A percentile compares a stretch with the other conserved stretches of the same genome.
Evolutionary conservation across 2,797 vertebrate species (phyloP).

Genomic region (Intellagama lesueurii): DNA sequence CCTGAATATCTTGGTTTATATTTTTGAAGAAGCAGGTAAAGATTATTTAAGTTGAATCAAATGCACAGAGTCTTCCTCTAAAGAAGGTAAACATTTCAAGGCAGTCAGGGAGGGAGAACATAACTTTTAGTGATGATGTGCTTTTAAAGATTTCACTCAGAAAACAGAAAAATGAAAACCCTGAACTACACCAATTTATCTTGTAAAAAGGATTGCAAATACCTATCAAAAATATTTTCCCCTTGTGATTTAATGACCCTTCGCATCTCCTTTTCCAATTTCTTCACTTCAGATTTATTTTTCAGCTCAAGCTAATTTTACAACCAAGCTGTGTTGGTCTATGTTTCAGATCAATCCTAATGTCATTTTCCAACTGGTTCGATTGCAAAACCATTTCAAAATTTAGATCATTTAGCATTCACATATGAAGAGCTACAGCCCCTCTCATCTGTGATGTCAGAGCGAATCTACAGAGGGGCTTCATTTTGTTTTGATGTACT

Average conservation of each 20-base stretch:
- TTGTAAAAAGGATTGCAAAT: slow-evolving; percentile 7
- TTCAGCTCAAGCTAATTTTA: slow-evolving; percentile 15
- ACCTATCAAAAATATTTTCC: neutral
- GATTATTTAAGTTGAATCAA: slow-evolving; percentile 7
- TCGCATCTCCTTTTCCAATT: neutral
- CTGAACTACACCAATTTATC: neutral
- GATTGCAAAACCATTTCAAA: slow-evolving; percentile 12
- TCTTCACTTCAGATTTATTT: slow-evolving; percentile 12
- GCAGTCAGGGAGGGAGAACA: neutral
- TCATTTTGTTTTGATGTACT: slow-evolving; percentile 10
- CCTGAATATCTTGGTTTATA: neutral
- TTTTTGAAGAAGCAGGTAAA: slow-evolving; percentile 4
- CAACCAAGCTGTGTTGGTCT: neutral
- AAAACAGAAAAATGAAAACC: neutral
- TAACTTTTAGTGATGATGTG: neutral
- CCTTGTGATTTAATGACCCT: neutral
- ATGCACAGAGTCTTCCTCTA: neutral
- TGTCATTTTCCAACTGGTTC: slow-evolving; percentile 26
- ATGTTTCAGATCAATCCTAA: slow-evolving; percentile 20
- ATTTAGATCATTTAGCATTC: slow-evolving; percentile 22
- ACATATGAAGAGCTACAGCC: neutral
- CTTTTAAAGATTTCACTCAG: neutral
- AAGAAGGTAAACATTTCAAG: slow-evolving; percentile 15
- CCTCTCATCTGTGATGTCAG: slow-evolving; percentile 10
- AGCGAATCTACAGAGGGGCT: slow-evolving; percentile 9